Evolutionary conservation across 2,113 vertebrate species (phyloP), one percentile per base, ranked within the genome.

Genomic region (Melanocharis versteri): DNA sequence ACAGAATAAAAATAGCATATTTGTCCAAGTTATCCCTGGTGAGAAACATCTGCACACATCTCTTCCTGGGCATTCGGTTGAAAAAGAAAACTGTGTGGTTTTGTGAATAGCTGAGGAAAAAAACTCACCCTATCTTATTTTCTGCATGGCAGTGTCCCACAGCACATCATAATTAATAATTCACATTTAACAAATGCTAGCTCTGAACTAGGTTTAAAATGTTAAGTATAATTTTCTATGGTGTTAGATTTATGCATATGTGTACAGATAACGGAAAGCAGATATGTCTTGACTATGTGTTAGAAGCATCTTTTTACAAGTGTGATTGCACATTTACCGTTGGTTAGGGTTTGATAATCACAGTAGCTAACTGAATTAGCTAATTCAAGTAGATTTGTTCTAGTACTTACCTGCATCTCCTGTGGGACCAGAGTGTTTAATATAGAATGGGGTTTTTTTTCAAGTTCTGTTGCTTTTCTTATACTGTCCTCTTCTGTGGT

Each of bases 381-480:
- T 65, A 37, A 68, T 39, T 37, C 35, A 80, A 40, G 40, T 56
- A 31, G 31, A 51, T 54, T 79, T 60, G 21, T 77, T 82, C 47
- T 66, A 76, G 33, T 23, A 31, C 27, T 71, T 65, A 70, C 31
- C 54, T 93, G 23, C 10, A 21, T 79, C 42, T 81, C 10, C 44
- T 39, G 7, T 48, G 42, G 45, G 54, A 79, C 11, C 48, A 54
- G 26, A 23, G 26, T 51, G 33, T 68, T 84, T 45, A 30, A 45
- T 37, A 24, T 5, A 21, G 61, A 39, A 6, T 17, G 1, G 1
- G 2, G 1, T 1, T 39, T 81, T 68, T 71, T 61, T 42, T 27
- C 33, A 48, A 28, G 24, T 60, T 71, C 44, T 76, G 1, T 64
- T 53, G 31, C 3, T 16, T 64, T 45, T 57, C 35, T 65, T 30